phyloP scores from a whole-genome alignment of 2,888 invertebrate species.

The Caradrina clavipalpis region DNA sequence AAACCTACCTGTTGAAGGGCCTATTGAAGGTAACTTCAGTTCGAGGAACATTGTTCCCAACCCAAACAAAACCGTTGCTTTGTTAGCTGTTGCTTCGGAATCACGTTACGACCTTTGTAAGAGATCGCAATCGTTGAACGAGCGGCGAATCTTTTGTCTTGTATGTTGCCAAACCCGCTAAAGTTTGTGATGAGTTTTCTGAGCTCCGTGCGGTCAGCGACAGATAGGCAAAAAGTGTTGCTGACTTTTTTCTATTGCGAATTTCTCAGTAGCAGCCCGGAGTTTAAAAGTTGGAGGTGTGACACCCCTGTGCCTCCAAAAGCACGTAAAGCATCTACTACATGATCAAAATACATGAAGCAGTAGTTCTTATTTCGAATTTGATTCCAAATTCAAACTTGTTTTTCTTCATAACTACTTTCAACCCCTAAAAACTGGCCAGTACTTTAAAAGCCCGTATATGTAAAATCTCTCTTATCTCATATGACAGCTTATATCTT shows the following conservation, averaged over 20 bases:
- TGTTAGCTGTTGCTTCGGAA: conserved; percentile 23
- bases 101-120: background rate
- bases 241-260: too few relatives aligned
- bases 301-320: too few relatives aligned
- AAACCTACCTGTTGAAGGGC: conserved; percentile 23
- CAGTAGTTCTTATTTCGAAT: too few relatives aligned
- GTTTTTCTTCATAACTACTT: too few relatives aligned
- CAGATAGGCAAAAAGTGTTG: too few relatives aligned
- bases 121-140: background rate
- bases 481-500: background rate
- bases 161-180: background rate
- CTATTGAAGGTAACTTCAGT: conserved; percentile 13
- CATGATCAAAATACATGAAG: too few relatives aligned
- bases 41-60: conserved; percentile 18
- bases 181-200: background rate
- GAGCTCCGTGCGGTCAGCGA: background rate
- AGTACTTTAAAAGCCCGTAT: too few relatives aligned
- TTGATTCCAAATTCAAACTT: too few relatives aligned
- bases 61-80: conserved; percentile 33
- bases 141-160: conserved; percentile 6
- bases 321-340: too few relatives aligned
- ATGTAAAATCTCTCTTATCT: background rate
- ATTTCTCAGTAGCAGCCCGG: too few relatives aligned
- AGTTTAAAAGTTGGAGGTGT: too few relatives aligned
- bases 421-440: too few relatives aligned